Base-by-base conservation (phyloP, 2,797 vertebrate genomes). In the Urocyon cinereoargenteus region DNA sequence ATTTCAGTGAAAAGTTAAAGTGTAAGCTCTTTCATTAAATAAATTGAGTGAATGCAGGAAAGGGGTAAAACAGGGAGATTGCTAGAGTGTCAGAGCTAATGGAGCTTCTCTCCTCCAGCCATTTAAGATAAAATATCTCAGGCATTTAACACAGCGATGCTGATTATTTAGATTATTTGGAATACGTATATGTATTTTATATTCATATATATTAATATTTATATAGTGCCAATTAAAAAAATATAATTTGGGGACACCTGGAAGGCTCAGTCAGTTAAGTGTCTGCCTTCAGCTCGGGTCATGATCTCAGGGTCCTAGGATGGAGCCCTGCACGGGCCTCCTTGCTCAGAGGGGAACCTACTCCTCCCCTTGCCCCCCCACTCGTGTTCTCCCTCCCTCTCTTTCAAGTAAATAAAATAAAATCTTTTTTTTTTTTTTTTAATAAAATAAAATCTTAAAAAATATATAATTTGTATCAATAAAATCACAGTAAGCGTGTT, bases 21-120 rank as follows among this genome's bases (percentile, higher is more conserved):
- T 88, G 84, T 92, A 91, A 92, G 55, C 55, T 92, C 55, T 97
- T 86, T 73, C 55, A 86, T 68, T 62, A 95, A 86, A 83, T 70
- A 96, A 87, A 62, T 11, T 40, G 64, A 70, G 68, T 73, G n/a
- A 92, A 59, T n/a, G 68, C 93, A 94, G 85, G 34, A 86, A 88
- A 73, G 24, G 61, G 2, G 2, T 91, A n/a, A 91, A 36, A 10
- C n/a, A 77, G 16, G n/a, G 40, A 45, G 62, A 59, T 49, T 40
- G 49, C 3, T 92, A 55, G 92, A 53, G n/a, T 24, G 28, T 90
- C 77, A 73, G 53, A 82, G 36, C 51, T 73, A 86, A 86, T 34
- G 88, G 59, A 68, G 26, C 31, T 66, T 81, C 53, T 77, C 28
- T 94, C 9, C 34, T 83, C 66, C 45, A 49, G 84, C 26, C 55